These are phyloP conservation scores for Diphyllodes magnificus DNA, from an alignment of 2,113 vertebrate species.

Conservation along the genomic window DNA sequence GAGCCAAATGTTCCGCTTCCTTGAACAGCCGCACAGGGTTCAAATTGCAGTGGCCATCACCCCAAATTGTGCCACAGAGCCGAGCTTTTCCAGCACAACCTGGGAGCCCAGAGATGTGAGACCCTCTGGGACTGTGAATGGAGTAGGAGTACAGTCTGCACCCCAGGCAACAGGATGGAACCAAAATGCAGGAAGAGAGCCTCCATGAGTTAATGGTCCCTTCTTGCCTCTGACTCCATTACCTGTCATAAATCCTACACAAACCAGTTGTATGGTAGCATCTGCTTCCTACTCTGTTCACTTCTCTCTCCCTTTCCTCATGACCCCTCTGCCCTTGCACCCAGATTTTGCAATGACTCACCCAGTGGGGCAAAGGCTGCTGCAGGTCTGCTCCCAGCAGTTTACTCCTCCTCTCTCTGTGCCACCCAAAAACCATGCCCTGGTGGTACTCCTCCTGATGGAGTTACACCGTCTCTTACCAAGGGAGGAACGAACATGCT, in stretches of 20 bases:
- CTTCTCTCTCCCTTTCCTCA: background rate
- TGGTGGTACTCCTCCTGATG: background rate
- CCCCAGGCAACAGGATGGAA: background rate
- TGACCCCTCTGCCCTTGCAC: accelerated
- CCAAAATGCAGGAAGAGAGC: background rate
- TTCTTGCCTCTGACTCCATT: background rate
- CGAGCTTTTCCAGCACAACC: background rate
- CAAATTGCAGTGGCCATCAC: background rate
- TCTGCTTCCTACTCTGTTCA: background rate
- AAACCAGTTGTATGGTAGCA: background rate
- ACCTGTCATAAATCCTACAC: background rate
- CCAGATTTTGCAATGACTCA: background rate
- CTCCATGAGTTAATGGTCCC: background rate
- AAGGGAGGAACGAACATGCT: background rate
- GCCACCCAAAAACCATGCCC: background rate
- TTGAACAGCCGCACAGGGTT: background rate
- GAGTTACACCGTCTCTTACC: background rate
- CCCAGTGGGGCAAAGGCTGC: background rate
- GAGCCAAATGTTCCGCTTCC: background rate
- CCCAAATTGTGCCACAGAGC: background rate
- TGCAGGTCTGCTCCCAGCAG: background rate
- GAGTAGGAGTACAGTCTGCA: background rate
- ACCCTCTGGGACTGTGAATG: background rate
- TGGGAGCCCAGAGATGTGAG: background rate
- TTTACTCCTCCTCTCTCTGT: background rate